Percentiles rank a stretch among this genome's conserved stretches.
phyloP scores from a whole-genome alignment of 2,888 invertebrate genomes.

The Callyntrura sp. region DNA sequence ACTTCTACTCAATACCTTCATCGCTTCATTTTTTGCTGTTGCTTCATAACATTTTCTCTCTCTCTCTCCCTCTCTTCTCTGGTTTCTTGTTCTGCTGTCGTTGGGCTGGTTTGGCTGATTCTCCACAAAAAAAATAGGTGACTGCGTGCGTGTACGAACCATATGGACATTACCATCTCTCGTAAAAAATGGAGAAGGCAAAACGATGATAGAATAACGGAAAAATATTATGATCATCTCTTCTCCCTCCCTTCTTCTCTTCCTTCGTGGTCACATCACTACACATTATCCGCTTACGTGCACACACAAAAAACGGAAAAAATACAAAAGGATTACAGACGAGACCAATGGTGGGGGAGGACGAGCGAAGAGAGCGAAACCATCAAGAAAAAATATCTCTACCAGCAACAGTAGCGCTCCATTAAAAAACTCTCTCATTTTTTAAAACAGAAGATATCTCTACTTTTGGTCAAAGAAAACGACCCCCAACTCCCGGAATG shows the following conservation, averaged over 20 bases:
- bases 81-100: no score
- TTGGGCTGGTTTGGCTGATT: no score
- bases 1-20: no score
- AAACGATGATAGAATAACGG: conserved; percentile 20
- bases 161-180: conserved; percentile 42
- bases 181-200: background rate
- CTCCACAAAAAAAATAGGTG: background rate
- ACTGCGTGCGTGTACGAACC: conserved; percentile 41
- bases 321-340: conserved; percentile 45
- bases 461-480: no score
- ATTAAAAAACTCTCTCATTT: no score
- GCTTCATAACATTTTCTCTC: background rate
- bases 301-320: conserved; percentile 45
- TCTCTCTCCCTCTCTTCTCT: no score
- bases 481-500: no score
- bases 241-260: background rate
- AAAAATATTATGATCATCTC: conserved; percentile 41
- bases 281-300: conserved; percentile 63
- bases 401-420: no score
- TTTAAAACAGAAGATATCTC: no score
- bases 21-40: background rate
- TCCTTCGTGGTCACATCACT: conserved; percentile 61
- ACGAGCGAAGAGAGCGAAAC: conserved; percentile 22
- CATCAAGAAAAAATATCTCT: no score
- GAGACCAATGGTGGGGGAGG: background rate